These are phyloP conservation scores for Atta colombica DNA, from an alignment of 1,140 invertebrate species.

Conservation along the genomic window DNA sequence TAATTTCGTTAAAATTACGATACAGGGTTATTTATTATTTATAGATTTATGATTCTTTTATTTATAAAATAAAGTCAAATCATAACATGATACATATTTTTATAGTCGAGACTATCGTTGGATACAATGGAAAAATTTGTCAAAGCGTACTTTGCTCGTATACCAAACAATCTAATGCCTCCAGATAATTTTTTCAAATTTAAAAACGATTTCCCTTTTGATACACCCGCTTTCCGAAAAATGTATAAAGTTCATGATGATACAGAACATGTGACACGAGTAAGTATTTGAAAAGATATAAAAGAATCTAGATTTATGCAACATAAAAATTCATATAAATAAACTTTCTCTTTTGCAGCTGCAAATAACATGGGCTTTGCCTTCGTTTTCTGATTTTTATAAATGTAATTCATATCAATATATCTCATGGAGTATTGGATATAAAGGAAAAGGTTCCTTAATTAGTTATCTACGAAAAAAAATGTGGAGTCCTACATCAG, in stretches of 20 bases:
- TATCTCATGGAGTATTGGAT: constrained; percentile 93
- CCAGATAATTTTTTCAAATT: constrained; percentile 88
- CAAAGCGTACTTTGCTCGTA: constrained; percentile 88
- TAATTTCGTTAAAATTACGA: constrained; percentile 67
- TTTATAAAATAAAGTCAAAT: background rate
- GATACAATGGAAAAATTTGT: constrained; percentile 91
- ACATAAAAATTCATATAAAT: background rate
- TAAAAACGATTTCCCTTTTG: constrained; percentile 87
- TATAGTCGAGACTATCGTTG: constrained; percentile 92
- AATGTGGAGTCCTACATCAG: constrained; percentile 91
- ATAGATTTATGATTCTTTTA: too few species aligned
- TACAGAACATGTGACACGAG: constrained; percentile 85
- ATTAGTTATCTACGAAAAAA: constrained; percentile 93
- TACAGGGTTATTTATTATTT: background rate
- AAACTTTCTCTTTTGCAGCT: constrained; percentile 84
- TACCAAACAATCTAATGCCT: constrained; percentile 89
- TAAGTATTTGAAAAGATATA: constrained; percentile 74
- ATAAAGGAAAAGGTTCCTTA: constrained; percentile 95
- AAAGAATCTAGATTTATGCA: background rate
- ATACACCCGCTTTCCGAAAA: constrained; percentile 89
- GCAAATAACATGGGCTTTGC: constrained; percentile 93
- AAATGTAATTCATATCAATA: constrained; percentile 93
- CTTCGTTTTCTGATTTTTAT: constrained; percentile 91
- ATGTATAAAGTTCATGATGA: constrained; percentile 94
- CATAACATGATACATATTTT: background rate